Conservation (phyloP, 2,113 vertebrate genomes). For the Heliornis fulica region DNA sequence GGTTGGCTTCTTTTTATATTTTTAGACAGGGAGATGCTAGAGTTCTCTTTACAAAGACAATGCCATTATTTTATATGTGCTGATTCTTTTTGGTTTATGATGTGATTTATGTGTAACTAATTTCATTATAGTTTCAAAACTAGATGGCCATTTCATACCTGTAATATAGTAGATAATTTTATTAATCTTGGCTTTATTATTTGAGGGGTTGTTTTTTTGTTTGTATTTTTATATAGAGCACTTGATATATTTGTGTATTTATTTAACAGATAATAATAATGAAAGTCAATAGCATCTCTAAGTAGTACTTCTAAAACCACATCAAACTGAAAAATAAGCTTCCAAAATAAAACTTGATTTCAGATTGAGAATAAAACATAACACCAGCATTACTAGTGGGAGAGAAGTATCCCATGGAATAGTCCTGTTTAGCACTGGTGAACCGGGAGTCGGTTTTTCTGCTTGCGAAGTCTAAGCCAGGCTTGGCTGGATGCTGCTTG, state of each 20-base stretch:
- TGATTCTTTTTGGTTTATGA: background rate
- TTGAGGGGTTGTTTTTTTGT: background rate
- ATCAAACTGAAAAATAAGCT: background rate
- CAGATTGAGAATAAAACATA: background rate
- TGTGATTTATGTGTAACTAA: background rate
- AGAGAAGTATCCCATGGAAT: background rate
- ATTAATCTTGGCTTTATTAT: conserved; percentile 14
- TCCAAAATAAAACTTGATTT: conserved; percentile 5
- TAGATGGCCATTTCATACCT: conserved; percentile 9
- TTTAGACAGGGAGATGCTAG: background rate
- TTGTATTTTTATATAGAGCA: conserved; percentile 12
- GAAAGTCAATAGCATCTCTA: background rate
- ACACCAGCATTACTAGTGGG: background rate
- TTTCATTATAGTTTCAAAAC: conserved; percentile 8
- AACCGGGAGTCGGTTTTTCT: background rate
- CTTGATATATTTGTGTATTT: conserved; percentile 53
- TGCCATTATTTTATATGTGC: conserved; percentile 20
- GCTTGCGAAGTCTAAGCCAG: background rate
- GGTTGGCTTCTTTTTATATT: background rate
- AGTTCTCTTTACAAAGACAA: background rate
- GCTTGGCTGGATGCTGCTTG: background rate
- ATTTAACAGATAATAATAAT: conserved; percentile 40
- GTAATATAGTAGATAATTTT: conserved; percentile 20
- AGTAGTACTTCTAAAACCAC: background rate
- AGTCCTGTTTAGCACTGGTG: background rate